These are phyloP conservation scores for Andrena dorsata DNA, from an alignment of 2,888 invertebrate species.

Conservation along the genomic window DNA sequence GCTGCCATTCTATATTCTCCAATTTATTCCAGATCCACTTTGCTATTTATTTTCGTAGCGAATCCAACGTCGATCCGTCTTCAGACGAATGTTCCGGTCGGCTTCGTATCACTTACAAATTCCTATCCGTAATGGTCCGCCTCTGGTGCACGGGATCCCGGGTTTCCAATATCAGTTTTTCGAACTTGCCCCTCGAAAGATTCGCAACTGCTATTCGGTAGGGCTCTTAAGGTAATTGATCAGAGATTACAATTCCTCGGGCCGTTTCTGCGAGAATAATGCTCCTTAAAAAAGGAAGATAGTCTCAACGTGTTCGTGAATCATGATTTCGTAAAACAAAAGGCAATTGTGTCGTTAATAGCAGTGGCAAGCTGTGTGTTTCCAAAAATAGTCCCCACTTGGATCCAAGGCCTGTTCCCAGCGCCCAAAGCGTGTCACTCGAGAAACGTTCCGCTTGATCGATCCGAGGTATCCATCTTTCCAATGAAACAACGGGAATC, in stretches of 20 bases:
- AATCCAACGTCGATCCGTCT: constrained; percentile 51
- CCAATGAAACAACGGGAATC: constrained; percentile 10
- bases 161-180: constrained; percentile 13
- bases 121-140: constrained; percentile 11
- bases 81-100: constrained; percentile 48
- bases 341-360: not conserved
- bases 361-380: not conserved
- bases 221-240: not conserved
- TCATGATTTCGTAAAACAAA: too few relatives aligned
- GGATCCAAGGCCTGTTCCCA: not conserved
- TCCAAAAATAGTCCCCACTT: too few relatives aligned
- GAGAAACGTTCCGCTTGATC: constrained; percentile 11
- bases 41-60: constrained; percentile 58
- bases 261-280: not conserved
- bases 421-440: not conserved
- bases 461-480: not conserved
- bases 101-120: constrained; percentile 35
- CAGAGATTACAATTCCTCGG: not conserved
- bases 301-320: too few relatives aligned
- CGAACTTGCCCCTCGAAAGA: not conserved
- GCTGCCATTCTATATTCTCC: constrained; percentile 50
- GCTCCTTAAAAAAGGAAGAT: too few relatives aligned
- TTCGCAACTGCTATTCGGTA: not conserved
- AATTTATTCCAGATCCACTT: constrained; percentile 63
- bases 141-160: not conserved